These are phyloP conservation scores for Lepus timidus DNA, from an alignment of 2,113 vertebrate genomes.

Conservation along the genomic window DNA sequence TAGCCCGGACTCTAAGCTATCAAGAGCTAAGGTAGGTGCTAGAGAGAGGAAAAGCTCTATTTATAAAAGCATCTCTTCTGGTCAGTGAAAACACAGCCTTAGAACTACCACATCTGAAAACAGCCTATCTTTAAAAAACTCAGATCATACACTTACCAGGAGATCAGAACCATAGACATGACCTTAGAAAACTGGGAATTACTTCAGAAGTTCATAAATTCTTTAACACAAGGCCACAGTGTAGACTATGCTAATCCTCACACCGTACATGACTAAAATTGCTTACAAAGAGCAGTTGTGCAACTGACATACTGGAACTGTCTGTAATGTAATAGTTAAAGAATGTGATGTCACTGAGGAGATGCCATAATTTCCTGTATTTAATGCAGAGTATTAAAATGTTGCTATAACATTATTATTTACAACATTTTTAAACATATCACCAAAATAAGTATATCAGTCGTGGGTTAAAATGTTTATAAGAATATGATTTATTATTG, in stretches of 20 bases:
- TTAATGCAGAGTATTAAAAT: constrained; percentile 3
- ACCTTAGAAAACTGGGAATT: constrained; percentile 44
- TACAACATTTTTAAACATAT: constrained; percentile 35
- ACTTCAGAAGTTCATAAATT: constrained; percentile 39
- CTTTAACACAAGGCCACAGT: background rate
- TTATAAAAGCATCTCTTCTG: constrained; percentile 42
- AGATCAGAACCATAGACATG: constrained; percentile 54
- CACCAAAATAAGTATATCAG: background rate
- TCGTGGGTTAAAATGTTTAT: background rate
- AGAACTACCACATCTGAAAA: constrained; percentile 37
- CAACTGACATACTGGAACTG: constrained; percentile 34
- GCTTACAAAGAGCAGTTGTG: constrained; percentile 69
- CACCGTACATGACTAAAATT: constrained; percentile 23
- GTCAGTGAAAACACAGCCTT: constrained; percentile 4
- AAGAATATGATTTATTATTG: background rate
- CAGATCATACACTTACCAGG: constrained; percentile 38
- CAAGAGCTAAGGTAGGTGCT: background rate
- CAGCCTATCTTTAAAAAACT: constrained; percentile 55
- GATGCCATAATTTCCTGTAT: constrained; percentile 28
- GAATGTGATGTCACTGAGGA: constrained; percentile 70
- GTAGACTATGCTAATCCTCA: constrained; percentile 46
- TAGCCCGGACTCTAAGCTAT: constrained; percentile 17
- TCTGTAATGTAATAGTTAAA: constrained; percentile 61
- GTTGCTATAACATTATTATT: background rate
- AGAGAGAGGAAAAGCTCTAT: background rate